These are phyloP conservation scores for Melanotaenia parkinsoni DNA, from an alignment of 2,797 vertebrate genomes.

Conservation along the genomic window DNA sequence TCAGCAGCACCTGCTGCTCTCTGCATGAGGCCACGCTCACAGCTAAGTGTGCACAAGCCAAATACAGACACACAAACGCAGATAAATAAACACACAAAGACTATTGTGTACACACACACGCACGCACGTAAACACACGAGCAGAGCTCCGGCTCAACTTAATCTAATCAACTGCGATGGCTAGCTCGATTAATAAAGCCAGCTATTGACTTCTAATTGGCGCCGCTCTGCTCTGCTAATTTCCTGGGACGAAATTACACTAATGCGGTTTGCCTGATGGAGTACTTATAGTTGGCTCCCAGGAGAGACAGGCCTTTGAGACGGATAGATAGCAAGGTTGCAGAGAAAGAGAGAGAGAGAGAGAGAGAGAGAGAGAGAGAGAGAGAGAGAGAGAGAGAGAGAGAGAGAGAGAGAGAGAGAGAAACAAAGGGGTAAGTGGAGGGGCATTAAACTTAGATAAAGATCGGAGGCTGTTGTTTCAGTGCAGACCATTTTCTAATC, in stretches of 20 bases:
- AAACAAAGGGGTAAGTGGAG: constrained; percentile 19
- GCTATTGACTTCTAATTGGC: constrained; percentile 91
- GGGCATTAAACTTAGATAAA: constrained; percentile 83
- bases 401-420: constrained; percentile 38
- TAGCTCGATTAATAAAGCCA: constrained; percentile 90
- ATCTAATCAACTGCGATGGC: constrained; percentile 89
- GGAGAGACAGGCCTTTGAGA: constrained; percentile 81
- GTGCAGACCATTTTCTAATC: constrained; percentile 85
- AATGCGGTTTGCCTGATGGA: constrained; percentile 89
- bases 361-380: constrained; percentile 43
- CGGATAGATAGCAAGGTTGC: constrained; percentile 68
- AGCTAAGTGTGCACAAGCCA: constrained; percentile 49
- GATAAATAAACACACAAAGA: constrained; percentile 62
- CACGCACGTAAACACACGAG: constrained; percentile 19
- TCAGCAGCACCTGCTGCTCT: constrained; percentile 80
- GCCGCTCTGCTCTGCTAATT: constrained; percentile 89
- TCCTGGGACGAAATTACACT: constrained; percentile 89
- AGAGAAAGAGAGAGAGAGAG: constrained; percentile 36
- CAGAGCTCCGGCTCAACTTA: constrained; percentile 75
- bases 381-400: constrained; percentile 39
- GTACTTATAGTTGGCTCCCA: constrained; percentile 86
- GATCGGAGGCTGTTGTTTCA: constrained; percentile 84
- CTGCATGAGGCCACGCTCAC: constrained; percentile 45
- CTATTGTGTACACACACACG: constrained; percentile 31
- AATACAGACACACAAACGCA: constrained; percentile 62